These are phyloP conservation scores for Microvelia longipes DNA, from an alignment of 1,140 invertebrate species.

Conservation along the genomic window DNA sequence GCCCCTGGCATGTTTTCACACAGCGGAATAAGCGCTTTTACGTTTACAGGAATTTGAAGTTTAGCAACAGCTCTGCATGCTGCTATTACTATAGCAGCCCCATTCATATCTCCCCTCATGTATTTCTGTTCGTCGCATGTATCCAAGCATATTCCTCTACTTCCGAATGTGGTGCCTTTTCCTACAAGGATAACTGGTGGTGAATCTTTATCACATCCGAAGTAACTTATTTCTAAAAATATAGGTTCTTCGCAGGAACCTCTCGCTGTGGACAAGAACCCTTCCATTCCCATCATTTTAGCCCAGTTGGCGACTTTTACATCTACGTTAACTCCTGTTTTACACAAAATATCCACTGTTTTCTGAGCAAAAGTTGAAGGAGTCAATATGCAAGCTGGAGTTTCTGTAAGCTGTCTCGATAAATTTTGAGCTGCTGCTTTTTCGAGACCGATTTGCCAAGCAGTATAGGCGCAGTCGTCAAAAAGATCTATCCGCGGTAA, in stretches of 20 bases:
- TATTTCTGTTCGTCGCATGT: constrained; percentile 37
- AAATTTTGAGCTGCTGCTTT: constrained; percentile 46
- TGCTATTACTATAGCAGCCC: constrained; percentile 41
- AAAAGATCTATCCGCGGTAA: constrained; percentile 18
- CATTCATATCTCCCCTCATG: constrained; percentile 51
- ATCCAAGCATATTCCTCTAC: constrained; percentile 47
- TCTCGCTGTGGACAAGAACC: constrained; percentile 43
- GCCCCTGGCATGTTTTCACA: constrained; percentile 48
- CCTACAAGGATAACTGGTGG: constrained; percentile 32
- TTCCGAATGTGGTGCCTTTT: constrained; percentile 50
- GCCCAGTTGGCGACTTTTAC: constrained; percentile 40
- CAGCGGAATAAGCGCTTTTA: constrained; percentile 38
- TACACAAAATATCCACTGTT: constrained; percentile 31
- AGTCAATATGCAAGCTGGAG: constrained; percentile 45
- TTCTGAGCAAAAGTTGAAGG: constrained; percentile 41
- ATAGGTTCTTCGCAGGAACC: constrained; percentile 45
- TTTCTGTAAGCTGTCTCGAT: constrained; percentile 42
- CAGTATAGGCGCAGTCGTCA: constrained; percentile 29
- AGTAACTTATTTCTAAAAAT: constrained; percentile 41
- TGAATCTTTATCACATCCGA: constrained; percentile 30
- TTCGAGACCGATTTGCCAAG: constrained; percentile 39
- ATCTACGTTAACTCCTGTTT: constrained; percentile 34
- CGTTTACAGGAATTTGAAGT: constrained; percentile 39
- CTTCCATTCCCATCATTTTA: constrained; percentile 41
- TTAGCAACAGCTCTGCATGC: constrained; percentile 36